Base-by-base conservation (phyloP, 2,888 invertebrate species). In the Trichopoda pennipes region DNA sequence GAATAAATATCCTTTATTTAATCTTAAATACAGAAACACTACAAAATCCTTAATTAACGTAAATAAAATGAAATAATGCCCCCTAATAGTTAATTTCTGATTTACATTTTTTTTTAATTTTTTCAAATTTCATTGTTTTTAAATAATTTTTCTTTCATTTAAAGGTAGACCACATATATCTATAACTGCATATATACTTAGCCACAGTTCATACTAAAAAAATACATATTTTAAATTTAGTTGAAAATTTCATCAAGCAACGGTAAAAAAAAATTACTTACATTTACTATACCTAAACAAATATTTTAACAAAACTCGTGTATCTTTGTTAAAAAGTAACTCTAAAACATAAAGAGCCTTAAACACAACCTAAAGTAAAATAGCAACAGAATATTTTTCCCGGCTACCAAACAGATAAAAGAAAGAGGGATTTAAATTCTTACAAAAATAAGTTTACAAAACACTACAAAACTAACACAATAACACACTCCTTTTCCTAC, bases 381-480 rank as follows among this genome's bases (percentile, higher is more conserved):
- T 19, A n/a, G n/a, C 21, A 17, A 56, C 53, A 60, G n/a, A 58
- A 21, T 12, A 42, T 32, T 21, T 47, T 12, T 47, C 0, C 7
- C 4, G 3, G 4, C 23, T 19, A 4, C 35, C 32, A 17, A 38
- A 8, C 16, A 0, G 14, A 42, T 19, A 28, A 42, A 32, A 28
- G 32, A 28, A 66, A 47, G 16, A 35, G 61, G 53, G 53, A 61
- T 44, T 68, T 47, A 19, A 55, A 55, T 38, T 17, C 53, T 66
- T 38, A 61, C 12, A 61, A 73, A 66, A 66, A 51, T 60, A 61
- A 68, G 66, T 61, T 73, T 64, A 73, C 73, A 79, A 79, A 61
- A 66, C 19, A n/a, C 35, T 56, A 38, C 51, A 76, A 66, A 61
- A 66, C 66, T 47, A 28, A 64, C 32, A 42, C 35, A 68, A 74